Conservation (phyloP, 2,113 vertebrate genomes). For the Axis porcinus region DNA sequence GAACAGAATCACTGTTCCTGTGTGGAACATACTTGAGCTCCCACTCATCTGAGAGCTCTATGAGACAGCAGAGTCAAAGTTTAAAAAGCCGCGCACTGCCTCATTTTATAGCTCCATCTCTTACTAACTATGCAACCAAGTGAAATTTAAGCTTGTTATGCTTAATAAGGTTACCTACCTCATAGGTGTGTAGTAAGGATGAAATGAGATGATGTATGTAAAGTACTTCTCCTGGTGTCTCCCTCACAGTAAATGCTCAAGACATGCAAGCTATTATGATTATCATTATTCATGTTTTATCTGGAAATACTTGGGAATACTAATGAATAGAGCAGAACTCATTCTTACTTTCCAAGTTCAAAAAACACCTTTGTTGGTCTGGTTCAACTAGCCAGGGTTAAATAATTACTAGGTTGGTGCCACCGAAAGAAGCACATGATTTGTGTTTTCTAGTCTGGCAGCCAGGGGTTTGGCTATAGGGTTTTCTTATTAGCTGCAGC, state of each 20-base stretch:
- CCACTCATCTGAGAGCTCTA: not conserved
- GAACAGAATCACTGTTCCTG: not conserved
- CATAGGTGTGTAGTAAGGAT: not conserved
- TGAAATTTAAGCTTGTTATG: not conserved
- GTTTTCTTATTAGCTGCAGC: not conserved
- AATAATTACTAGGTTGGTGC: not conserved
- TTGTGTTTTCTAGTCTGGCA: not conserved
- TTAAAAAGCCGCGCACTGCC: not conserved
- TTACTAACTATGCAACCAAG: not conserved
- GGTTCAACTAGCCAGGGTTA: not conserved
- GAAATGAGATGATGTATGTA: not conserved
- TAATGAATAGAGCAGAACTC: not conserved
- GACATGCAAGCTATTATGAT: not conserved
- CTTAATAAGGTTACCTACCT: not conserved
- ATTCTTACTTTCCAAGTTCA: constrained; percentile 29
- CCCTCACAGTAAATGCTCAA: not conserved
- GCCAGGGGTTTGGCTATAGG: not conserved
- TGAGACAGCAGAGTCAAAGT: not conserved
- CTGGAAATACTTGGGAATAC: not conserved
- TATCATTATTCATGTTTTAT: not conserved
- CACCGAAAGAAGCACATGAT: not conserved
- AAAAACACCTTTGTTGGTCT: not conserved
- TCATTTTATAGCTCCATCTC: not conserved
- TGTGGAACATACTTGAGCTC: not conserved
- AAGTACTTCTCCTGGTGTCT: not conserved